These are phyloP conservation scores for Proteles cristata DNA, from an alignment of 2,113 vertebrate genomes.

Conservation along the genomic window DNA sequence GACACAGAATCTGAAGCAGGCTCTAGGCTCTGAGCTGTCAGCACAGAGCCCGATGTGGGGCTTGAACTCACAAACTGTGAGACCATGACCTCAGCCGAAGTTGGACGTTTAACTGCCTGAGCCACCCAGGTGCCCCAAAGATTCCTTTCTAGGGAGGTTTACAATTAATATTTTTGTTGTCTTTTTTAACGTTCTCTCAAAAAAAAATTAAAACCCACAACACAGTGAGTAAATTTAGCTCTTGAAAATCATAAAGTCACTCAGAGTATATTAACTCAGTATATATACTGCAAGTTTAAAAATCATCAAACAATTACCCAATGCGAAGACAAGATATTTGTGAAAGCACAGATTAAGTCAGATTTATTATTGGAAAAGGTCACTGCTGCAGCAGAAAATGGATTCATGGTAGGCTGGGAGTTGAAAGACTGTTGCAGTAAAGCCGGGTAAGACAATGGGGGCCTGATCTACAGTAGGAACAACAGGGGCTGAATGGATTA, in stretches of 20 bases:
- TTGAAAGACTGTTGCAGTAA: background rate
- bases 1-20: too few species aligned
- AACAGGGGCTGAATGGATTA: background rate
- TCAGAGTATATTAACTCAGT: background rate
- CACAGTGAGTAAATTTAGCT: background rate
- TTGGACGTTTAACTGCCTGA: too few species aligned
- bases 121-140: background rate
- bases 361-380: background rate
- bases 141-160: background rate
- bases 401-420: background rate
- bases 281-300: background rate
- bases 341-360: background rate
- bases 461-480: background rate
- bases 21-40: too few species aligned
- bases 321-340: background rate
- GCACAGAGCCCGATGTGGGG: too few species aligned
- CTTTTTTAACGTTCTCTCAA: background rate
- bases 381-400: background rate
- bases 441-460: background rate
- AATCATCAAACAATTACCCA: background rate
- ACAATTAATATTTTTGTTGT: background rate
- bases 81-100: too few species aligned
- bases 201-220: background rate
- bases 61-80: too few species aligned
- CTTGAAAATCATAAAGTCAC: background rate